Evolutionary conservation across 1,140 invertebrate genomes (phyloP), one percentile per base, ranked within the genome.

Genomic region (Zaprionus camerounensis): DNA sequence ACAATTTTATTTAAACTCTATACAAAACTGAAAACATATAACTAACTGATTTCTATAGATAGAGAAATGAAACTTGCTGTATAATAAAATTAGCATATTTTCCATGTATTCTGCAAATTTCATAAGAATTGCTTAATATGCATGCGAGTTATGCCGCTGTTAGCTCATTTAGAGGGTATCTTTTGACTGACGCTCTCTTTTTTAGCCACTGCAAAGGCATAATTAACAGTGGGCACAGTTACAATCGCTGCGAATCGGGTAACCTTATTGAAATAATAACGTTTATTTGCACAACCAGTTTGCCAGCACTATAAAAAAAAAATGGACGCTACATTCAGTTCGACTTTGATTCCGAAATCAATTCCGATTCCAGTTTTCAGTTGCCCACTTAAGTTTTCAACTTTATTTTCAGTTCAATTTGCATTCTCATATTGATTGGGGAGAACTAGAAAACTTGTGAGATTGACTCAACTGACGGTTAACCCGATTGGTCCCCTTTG

Each of bases 181-280:
- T 31, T 0, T 0, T 2, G 9, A 38, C 46, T 53, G 24, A 31
- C 15, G 5, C 12, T 20, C 12, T 11, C 7, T 49, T 20, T 28
- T 22, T 34, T 24, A 2, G 46, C 67, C 65, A 55, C 70, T 69
- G 81, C 63, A 80, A 66, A 59, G 70, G 59, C 73, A 88, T 83
- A 88, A 86, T 86, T 83, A 86, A 83, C 82, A 78, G 77, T 78
- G 73, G 80, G 72, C 83, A 83, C 80, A 74, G 81, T 51, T 51
- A 51, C 46, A 51, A 51, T 61, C 64, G 76, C 64, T 66, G 73
- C 79, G 72, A 57, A 67, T 69, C 56, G 65, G 66, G 67, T 62
- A 88, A 51, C 46, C 66, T 78, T 80, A 88, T 83, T 66, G 67
- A 78, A 83, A 78, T 87, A 88, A 87, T 87, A 83, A 83, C 71